A percentile compares a stretch with the other conserved stretches of the same genome.
Conservation (phyloP, 2,888 invertebrate genomes). For the Argyresthia goedartella region DNA sequence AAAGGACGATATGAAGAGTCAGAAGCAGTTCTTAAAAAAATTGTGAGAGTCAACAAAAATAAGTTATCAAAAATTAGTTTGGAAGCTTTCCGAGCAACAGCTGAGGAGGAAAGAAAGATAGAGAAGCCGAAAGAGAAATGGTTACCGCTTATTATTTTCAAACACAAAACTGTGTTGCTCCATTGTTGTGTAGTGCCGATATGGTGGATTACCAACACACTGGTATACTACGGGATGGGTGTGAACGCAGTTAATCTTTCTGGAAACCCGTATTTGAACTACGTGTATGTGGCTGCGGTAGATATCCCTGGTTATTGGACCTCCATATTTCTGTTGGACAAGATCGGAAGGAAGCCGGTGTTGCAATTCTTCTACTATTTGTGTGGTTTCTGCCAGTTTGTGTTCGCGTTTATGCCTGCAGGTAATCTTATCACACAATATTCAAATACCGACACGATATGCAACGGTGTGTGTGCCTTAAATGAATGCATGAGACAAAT, state of each 20-base stretch:
- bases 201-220: conserved; percentile 76
- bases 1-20: conserved; percentile 76
- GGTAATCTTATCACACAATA: conserved; percentile 32
- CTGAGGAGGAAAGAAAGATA: conserved; percentile 21
- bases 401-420: conserved; percentile 70
- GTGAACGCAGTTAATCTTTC: conserved; percentile 75
- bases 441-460: not conserved
- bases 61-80: conserved; percentile 35
- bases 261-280: conserved; percentile 76
- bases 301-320: conserved; percentile 78
- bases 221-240: conserved; percentile 77
- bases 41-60: conserved; percentile 72
- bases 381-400: conserved; percentile 73
- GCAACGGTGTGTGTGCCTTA: no score
- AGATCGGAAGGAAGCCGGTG: conserved; percentile 70
- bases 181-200: conserved; percentile 47
- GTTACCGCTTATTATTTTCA: conserved; percentile 19
- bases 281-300: conserved; percentile 69
- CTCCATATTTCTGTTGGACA: conserved; percentile 71
- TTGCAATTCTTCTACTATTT: conserved; percentile 69
- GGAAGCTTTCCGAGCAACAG: conserved; percentile 23
- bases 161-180: conserved; percentile 13
- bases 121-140: conserved; percentile 31
- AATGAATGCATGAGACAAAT: no score
- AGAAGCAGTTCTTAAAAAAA: conserved; percentile 69